Evolutionary conservation across 2,797 vertebrate species (phyloP).

Genomic region (Vireo griseus): DNA sequence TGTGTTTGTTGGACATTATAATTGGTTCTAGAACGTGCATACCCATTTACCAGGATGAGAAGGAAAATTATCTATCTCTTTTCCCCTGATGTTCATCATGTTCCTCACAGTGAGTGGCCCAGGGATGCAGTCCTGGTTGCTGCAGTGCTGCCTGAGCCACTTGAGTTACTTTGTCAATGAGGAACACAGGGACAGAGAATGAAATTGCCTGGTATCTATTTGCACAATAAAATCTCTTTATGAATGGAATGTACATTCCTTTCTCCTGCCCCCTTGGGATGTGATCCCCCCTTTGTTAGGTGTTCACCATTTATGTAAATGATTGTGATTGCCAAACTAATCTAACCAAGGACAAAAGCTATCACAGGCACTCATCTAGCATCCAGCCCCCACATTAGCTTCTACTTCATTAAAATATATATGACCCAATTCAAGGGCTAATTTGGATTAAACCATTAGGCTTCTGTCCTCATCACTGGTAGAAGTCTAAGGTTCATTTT

Average conservation of each 20-base stretch:
- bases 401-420: conserved; percentile 63
- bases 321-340: conserved; percentile 45
- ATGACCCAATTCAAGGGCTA: conserved; percentile 49
- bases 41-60: background rate
- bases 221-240: background rate
- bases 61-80: background rate
- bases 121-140: background rate
- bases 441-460: conserved; percentile 54
- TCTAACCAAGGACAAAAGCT: conserved; percentile 59
- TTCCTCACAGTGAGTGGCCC: background rate
- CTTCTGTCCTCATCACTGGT: conserved; percentile 30
- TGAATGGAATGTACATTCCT: background rate
- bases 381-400: conserved; percentile 9
- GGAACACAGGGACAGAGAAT: background rate
- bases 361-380: conserved; percentile 15
- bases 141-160: background rate
- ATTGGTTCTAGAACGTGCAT: background rate
- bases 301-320: conserved; percentile 26
- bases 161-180: background rate
- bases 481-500: conserved; percentile 51
- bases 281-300: background rate
- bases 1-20: background rate
- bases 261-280: background rate
- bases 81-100: rapidly evolving
- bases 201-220: background rate